These are phyloP conservation scores for Sebastes alutus DNA, from an alignment of 2,797 vertebrate genomes.

Conservation along the genomic window DNA sequence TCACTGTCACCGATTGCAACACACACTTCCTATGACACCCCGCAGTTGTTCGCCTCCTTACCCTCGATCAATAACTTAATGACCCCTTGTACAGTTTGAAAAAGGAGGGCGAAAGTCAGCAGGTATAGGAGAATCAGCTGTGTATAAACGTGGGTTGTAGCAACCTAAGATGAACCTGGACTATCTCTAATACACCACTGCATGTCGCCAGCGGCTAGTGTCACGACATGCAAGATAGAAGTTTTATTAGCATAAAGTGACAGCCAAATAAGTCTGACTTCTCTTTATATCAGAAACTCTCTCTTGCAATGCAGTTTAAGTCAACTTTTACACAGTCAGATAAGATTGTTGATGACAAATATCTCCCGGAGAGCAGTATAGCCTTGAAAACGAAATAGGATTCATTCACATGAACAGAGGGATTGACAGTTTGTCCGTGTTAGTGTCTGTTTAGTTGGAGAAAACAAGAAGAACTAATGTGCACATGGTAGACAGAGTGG, in stretches of 20 bases:
- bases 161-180: not conserved
- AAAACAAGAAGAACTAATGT: not conserved
- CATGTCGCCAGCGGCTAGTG: not conserved
- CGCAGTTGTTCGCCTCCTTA: slow-evolving; percentile 31
- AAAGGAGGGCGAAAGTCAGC: not conserved
- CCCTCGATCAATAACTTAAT: slow-evolving; percentile 48
- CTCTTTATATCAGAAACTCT: not conserved
- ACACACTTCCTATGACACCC: not conserved
- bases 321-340: not conserved
- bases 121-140: not conserved
- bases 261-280: not conserved
- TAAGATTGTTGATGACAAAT: not conserved
- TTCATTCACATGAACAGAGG: not conserved
- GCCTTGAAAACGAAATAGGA: not conserved
- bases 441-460: not conserved
- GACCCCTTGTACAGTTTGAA: slow-evolving; percentile 4
- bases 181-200: not conserved
- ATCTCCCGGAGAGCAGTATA: not conserved
- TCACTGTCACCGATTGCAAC: not conserved
- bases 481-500: not conserved
- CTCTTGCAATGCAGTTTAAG: not conserved
- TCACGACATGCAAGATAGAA: not conserved
- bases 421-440: not conserved
- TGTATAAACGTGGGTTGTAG: not conserved
- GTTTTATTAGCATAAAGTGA: not conserved